A percentile compares a stretch with the other conserved stretches of the same genome.
phyloP scores from a whole-genome alignment of 2,888 invertebrate species.

The Crematogaster levior region DNA sequence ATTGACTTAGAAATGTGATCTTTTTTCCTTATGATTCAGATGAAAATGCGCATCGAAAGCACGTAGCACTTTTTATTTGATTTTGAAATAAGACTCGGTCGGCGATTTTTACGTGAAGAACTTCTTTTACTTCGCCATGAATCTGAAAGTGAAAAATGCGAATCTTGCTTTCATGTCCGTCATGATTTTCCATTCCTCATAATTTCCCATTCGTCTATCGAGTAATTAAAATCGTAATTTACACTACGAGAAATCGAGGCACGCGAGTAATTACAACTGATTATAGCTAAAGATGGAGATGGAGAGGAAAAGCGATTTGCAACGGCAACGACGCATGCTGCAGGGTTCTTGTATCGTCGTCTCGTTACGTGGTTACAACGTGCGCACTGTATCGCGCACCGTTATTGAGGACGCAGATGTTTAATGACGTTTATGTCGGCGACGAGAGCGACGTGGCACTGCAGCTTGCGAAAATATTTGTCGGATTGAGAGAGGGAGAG shows the following conservation, averaged over 20 bases:
- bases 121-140: background rate
- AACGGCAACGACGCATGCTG: slow-evolving; percentile 72
- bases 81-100: background rate
- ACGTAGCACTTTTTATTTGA: background rate
- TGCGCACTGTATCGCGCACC: slow-evolving; percentile 55
- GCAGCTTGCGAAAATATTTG: slow-evolving; percentile 67
- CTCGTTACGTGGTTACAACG: slow-evolving; percentile 66
- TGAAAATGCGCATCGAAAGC: background rate
- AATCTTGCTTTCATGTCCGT: background rate
- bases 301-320: slow-evolving; percentile 68
- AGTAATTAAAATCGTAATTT: background rate
- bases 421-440: slow-evolving; percentile 72
- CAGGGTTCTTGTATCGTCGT: slow-evolving; percentile 66
- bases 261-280: background rate
- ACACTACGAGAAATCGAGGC: background rate
- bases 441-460: slow-evolving; percentile 17
- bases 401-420: slow-evolving; percentile 74
- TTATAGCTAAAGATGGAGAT: background rate
- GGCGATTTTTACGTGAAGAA: background rate
- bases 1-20: background rate
- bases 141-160: background rate
- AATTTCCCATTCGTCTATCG: background rate
- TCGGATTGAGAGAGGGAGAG: slow-evolving; percentile 18
- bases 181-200: background rate
- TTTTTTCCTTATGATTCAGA: background rate